Conservation (phyloP, 1,140 invertebrate genomes). For the Hesperophylax magnus region DNA sequence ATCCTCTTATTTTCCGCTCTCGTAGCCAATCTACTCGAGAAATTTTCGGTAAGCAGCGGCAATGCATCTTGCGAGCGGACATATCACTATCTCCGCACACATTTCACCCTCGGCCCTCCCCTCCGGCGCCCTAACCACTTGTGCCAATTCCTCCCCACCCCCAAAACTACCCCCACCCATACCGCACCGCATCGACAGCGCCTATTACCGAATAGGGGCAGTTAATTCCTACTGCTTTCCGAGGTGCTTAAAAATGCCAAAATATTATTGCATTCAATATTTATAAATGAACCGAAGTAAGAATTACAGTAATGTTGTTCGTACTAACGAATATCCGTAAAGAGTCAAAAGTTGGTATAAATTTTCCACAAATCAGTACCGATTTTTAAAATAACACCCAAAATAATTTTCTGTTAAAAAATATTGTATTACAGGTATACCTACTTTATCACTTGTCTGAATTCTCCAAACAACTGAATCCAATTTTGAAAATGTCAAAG, state of each 20-base stretch:
- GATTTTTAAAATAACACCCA: too few relatives aligned
- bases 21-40: conserved; percentile 57
- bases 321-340: too few relatives aligned
- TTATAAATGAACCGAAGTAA: too few relatives aligned
- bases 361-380: too few relatives aligned
- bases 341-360: too few relatives aligned
- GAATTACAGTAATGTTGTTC: too few relatives aligned
- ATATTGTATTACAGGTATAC: too few relatives aligned
- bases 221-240: conserved; percentile 10
- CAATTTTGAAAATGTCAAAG: too few relatives aligned
- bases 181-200: background rate
- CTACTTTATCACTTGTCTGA: too few relatives aligned
- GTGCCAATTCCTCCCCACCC: conserved; percentile 54
- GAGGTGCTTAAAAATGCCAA: background rate
- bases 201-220: conserved; percentile 3
- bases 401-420: too few relatives aligned
- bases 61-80: conserved; percentile 57
- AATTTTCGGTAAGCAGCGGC: conserved; percentile 57
- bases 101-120: conserved; percentile 53
- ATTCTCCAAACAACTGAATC: too few relatives aligned
- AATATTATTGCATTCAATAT: too few relatives aligned
- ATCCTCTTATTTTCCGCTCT: conserved; percentile 58
- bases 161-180: background rate
- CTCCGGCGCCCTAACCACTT: conserved; percentile 45
- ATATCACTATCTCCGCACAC: conserved; percentile 58